phyloP scores from a whole-genome alignment of 2,113 vertebrate genomes.

The Thalassoma bifasciatum region DNA sequence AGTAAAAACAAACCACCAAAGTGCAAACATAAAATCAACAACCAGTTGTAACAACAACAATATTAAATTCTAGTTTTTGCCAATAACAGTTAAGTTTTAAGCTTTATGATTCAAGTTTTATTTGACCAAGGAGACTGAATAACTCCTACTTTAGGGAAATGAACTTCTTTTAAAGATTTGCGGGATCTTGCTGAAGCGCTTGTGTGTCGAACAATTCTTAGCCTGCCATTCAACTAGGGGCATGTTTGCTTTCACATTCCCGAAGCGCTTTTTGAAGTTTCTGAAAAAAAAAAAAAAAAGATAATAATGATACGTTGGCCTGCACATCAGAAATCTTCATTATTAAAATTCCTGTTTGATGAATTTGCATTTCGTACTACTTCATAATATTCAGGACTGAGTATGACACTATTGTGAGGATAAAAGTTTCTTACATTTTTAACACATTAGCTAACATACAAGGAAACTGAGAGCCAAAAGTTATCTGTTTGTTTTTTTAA shows the following conservation, averaged over 20 bases:
- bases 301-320: too few species aligned
- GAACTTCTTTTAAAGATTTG: slow-evolving; percentile 40
- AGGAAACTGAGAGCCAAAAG: too few species aligned
- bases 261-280: slow-evolving; percentile 58
- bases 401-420: too few species aligned
- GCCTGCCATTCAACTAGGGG: slow-evolving; percentile 66
- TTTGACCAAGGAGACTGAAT: not conserved
- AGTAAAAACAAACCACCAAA: not conserved
- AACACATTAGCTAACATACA: too few species aligned
- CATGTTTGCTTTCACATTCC: not conserved
- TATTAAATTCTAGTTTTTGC: not conserved
- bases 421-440: too few species aligned
- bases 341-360: too few species aligned
- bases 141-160: not conserved
- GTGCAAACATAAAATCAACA: not conserved
- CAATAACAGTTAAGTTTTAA: not conserved
- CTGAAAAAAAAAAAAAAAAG: slow-evolving; percentile 43
- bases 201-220: not conserved
- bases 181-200: slow-evolving; percentile 63
- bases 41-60: not conserved
- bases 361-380: not conserved
- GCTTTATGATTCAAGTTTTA: not conserved
- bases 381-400: too few species aligned
- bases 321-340: too few species aligned
- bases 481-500: too few species aligned